Base-by-base conservation (phyloP, 2,797 vertebrate species). In the Neostethus bicornis region DNA sequence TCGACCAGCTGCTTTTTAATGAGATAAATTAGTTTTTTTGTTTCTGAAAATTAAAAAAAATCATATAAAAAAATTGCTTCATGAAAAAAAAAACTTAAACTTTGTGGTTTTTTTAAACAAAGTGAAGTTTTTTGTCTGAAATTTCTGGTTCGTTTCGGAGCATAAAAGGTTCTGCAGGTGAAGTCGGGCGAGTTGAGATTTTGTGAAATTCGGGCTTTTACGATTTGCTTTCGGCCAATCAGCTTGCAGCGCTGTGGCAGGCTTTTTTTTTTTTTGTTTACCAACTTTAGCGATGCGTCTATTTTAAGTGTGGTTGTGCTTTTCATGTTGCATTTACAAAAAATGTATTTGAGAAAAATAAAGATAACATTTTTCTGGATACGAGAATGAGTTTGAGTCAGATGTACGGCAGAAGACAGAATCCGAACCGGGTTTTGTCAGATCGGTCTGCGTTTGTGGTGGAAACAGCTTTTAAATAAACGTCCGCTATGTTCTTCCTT, bases 401-500 rank as follows among this genome's bases (percentile, higher is more conserved):
- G 49, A 61, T 59, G 70, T 4, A 0, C 51, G 50, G 2, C 31
- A 32, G 13, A 2, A 42, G 45, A 49, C 47, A 56, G 47, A 31
- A 28, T 39, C 31, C 56, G 28, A 7, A 25, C 26, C 8, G 10
- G 52, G 2, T 52, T n/a, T n/a, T n/a, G n/a, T n/a, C n/a, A n/a
- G n/a, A n/a, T n/a, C n/a, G n/a, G n/a, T n/a, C n/a, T n/a, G n/a
- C n/a, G n/a, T n/a, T n/a, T n/a, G 89, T 89, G 92, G 90, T 93
- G 91, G 90, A 94, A 91, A 94, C 93, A 92, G 92, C 94, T 93
- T 95, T 97, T 81, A 93, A 96, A 96, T 91, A 85, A 92, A 91
- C 66, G 91, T 94, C 89, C 90, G 93, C 90, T 83, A 88, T 92
- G 92, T 96, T 95, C 92, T 94, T 92, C 92, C 89, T 90, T 25